Conservation (phyloP, 2,113 vertebrate species). For the Leucoraja erinaceus region DNA sequence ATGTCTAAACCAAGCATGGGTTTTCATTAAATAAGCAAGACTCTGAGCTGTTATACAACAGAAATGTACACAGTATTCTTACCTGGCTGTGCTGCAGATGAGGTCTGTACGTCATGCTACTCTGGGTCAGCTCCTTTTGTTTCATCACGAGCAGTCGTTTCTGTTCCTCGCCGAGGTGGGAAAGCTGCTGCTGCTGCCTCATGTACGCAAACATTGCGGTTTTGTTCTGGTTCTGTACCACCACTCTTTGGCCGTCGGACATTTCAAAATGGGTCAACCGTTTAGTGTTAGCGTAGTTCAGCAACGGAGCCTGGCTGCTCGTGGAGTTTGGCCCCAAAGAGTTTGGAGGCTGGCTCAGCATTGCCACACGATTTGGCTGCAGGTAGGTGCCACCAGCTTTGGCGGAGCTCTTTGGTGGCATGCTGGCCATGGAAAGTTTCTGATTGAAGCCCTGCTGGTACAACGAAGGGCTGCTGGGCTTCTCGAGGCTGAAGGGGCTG, state of each 20-base stretch:
- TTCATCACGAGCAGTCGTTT: slow-evolving; percentile 68
- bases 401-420: slow-evolving; percentile 75
- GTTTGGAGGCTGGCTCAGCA: slow-evolving; percentile 69
- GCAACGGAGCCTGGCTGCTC: slow-evolving; percentile 58
- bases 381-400: slow-evolving; percentile 70
- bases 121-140: slow-evolving; percentile 54
- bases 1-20: too few relatives aligned
- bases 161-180: slow-evolving; percentile 59
- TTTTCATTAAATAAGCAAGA: too few relatives aligned
- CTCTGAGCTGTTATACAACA: too few relatives aligned
- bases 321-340: slow-evolving; percentile 61
- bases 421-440: slow-evolving; percentile 69
- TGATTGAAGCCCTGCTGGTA: slow-evolving; percentile 80
- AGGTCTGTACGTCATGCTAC: slow-evolving; percentile 66
- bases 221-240: slow-evolving; percentile 67
- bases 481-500: slow-evolving; percentile 73
- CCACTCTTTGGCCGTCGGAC: slow-evolving; percentile 58
- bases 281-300: slow-evolving; percentile 87
- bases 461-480: slow-evolving; percentile 75
- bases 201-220: slow-evolving; percentile 65
- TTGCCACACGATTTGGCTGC: slow-evolving; percentile 59
- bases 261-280: slow-evolving; percentile 89
- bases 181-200: slow-evolving; percentile 54
- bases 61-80: slow-evolving; percentile 41
- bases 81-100: slow-evolving; percentile 76